phyloP scores from a whole-genome alignment of 2,113 vertebrate genomes.

The Takifugu bimaculatus region DNA sequence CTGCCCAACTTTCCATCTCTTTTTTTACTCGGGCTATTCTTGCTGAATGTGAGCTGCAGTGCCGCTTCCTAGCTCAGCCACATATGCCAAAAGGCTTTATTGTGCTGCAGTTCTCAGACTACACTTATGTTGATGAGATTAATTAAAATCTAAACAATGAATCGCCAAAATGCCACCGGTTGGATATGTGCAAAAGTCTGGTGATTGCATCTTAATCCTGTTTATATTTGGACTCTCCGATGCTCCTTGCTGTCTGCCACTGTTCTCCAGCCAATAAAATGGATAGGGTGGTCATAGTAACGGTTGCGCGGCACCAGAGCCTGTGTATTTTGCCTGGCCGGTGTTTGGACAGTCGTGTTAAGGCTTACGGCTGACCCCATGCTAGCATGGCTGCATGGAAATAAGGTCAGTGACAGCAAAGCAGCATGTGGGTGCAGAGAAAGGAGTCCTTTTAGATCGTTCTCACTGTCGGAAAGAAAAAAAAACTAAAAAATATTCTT shows the following conservation, averaged over 20 bases:
- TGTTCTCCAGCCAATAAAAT: conserved; percentile 30
- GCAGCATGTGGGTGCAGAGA: background rate
- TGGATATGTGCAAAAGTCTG: conserved; percentile 27
- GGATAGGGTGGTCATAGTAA: conserved; percentile 38
- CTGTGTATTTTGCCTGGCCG: conserved; percentile 46
- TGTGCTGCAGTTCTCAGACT: background rate
- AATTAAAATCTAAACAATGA: background rate
- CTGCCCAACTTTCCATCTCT: conserved; percentile 20
- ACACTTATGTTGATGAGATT: too few relatives aligned
- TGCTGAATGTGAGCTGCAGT: background rate
- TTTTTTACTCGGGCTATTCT: conserved; percentile 1
- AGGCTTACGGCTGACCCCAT: conserved; percentile 43
- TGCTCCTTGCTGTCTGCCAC: conserved; percentile 2
- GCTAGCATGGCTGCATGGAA: conserved; percentile 28
- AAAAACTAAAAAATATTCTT: too few relatives aligned
- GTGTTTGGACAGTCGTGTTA: conserved; percentile 46
- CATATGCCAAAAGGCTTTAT: background rate
- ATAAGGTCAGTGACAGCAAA: conserved; percentile 38
- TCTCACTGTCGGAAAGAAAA: too few relatives aligned
- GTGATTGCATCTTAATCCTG: conserved; percentile 48
- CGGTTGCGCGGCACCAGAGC: conserved; percentile 33
- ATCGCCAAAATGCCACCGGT: conserved; percentile 4
- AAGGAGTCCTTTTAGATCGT: too few relatives aligned
- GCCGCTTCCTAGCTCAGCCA: background rate
- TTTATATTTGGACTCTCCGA: conserved; percentile 23